A percentile compares a stretch with the other conserved stretches of the same genome.
These are phyloP conservation scores for Macroramphosus scolopax DNA, from an alignment of 2,797 vertebrate species.

Conservation along the genomic window DNA sequence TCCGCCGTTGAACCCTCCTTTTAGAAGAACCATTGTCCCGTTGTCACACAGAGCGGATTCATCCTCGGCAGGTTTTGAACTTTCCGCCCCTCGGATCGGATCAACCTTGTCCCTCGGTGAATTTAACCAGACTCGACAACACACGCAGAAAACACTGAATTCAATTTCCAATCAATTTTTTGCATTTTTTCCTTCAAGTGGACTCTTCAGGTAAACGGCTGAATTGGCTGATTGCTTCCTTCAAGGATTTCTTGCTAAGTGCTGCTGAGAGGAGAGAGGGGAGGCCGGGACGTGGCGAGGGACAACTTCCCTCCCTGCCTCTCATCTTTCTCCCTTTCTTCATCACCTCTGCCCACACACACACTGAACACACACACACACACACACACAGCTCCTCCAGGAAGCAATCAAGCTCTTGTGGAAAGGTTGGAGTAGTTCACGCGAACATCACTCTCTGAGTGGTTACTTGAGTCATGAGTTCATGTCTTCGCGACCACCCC, in stretches of 20 bases:
- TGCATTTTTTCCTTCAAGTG: conserved; percentile 65
- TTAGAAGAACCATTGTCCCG: too few relatives aligned
- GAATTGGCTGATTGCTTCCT: conserved; percentile 56
- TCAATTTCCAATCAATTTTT: conserved; percentile 61
- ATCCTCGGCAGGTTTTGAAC: too few relatives aligned
- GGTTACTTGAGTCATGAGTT: conserved; percentile 68
- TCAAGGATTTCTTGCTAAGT: conserved; percentile 69
- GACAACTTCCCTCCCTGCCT: conserved; percentile 49
- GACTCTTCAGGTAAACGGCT: conserved; percentile 64
- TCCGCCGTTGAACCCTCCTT: conserved; percentile 11
- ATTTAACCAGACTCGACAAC: conserved; percentile 17
- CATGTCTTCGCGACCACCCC: conserved; percentile 63
- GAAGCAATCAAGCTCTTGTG: conserved; percentile 74
- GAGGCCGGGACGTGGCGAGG: too few relatives aligned
- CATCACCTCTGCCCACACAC: conserved; percentile 35
- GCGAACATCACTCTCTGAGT: conserved; percentile 43
- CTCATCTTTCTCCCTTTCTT: conserved; percentile 59
- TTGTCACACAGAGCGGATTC: too few relatives aligned
- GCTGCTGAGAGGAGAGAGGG: conserved; percentile 34
- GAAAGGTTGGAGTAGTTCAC: conserved; percentile 61
- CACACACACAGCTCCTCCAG: conserved; percentile 43
- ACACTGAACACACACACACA: conserved; percentile 13
- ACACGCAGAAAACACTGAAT: conserved; percentile 27
- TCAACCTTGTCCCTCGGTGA: conserved; percentile 19
- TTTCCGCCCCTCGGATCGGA: too few relatives aligned